A percentile compares a stretch with the other conserved stretches of the same genome.
These are phyloP conservation scores for Mesocentrotus franciscanus DNA, from an alignment of 53 echinoderm and acorn worm species.

Conservation along the genomic window DNA sequence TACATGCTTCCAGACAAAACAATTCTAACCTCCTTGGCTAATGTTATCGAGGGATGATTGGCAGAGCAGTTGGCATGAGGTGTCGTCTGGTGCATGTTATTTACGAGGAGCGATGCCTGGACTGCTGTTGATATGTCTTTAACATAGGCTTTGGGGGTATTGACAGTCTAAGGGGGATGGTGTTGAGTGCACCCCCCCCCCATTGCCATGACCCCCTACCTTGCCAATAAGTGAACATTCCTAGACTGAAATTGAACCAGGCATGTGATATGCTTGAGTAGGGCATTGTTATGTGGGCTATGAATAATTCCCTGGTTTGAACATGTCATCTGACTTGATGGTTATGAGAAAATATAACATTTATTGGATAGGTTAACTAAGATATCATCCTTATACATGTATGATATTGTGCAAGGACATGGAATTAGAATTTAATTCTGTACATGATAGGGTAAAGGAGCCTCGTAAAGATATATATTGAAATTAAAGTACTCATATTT, in stretches of 20 bases:
- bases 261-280: not conserved
- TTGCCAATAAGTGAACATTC: slow-evolving; percentile 62
- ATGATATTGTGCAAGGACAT: too few relatives aligned
- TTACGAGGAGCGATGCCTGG: not conserved
- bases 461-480: too few relatives aligned
- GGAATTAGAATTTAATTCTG: too few relatives aligned
- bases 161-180: not conserved
- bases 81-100: not conserved
- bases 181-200: not conserved
- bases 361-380: too few relatives aligned
- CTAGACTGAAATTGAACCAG: not conserved
- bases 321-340: not conserved
- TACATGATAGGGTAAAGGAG: too few relatives aligned
- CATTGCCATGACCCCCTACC: slow-evolving; percentile 17
- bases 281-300: not conserved
- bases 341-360: not conserved
- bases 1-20: slow-evolving; percentile 33
- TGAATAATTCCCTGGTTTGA: not conserved
- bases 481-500: too few relatives aligned
- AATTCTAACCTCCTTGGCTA: slow-evolving; percentile 33
- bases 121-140: slow-evolving; percentile 6
- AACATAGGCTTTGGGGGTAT: not conserved
- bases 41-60: slow-evolving; percentile 38
- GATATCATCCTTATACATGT: too few relatives aligned
- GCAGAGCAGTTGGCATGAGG: slow-evolving; percentile 12